These are phyloP conservation scores for Brachionus koreanus DNA, from an alignment of 1,140 invertebrate genomes.

Conservation along the genomic window DNA sequence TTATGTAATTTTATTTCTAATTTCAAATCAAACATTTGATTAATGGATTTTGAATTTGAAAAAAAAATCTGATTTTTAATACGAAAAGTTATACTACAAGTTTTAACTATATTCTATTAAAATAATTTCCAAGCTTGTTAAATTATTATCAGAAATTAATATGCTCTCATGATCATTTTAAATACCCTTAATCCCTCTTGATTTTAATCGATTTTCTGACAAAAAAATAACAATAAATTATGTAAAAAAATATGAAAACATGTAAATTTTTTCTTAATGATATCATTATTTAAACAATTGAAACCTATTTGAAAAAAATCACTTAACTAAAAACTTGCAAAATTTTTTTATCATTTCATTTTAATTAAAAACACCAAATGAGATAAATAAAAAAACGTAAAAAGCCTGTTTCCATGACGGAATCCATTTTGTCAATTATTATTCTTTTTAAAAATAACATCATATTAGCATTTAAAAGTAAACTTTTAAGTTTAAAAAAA, in stretches of 20 bases:
- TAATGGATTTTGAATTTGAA: constrained; percentile 8
- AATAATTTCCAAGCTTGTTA: neutral
- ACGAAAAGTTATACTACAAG: neutral
- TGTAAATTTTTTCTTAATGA: neutral
- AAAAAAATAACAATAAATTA: neutral
- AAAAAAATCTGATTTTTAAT: neutral
- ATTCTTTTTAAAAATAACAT: neutral
- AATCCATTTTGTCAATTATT: neutral
- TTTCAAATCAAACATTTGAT: constrained; percentile 33
- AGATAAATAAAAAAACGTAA: neutral
- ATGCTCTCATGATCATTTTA: neutral
- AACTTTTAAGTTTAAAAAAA: neutral
- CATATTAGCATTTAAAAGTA: neutral
- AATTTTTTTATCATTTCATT: neutral
- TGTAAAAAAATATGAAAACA: neutral
- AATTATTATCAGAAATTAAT: neutral
- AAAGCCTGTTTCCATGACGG: neutral
- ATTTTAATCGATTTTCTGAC: neutral
- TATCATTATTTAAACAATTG: neutral
- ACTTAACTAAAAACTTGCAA: neutral
- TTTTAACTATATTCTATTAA: neutral
- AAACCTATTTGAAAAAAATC: neutral
- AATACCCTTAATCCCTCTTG: neutral
- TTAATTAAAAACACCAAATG: neutral
- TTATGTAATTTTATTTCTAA: constrained; percentile 31